Evolutionary conservation across 2,113 vertebrate genomes (phyloP).

Genomic region (Aythya baeri): DNA sequence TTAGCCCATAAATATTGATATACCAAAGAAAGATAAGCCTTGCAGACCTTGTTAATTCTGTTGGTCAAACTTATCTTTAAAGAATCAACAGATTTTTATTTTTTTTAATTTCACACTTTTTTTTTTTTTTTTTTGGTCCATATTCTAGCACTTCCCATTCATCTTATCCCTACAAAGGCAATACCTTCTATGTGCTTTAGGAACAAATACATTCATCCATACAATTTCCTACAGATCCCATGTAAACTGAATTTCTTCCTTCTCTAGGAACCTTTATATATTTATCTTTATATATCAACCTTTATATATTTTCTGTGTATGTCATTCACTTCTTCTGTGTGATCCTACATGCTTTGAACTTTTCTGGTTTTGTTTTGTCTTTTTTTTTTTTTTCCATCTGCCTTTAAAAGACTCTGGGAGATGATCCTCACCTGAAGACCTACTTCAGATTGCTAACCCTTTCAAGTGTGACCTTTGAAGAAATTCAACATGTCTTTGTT

Average conservation of each 20-base stretch:
- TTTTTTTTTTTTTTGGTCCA: background rate
- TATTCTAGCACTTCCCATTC: background rate
- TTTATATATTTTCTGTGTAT: background rate
- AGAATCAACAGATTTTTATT: background rate
- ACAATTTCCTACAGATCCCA: background rate
- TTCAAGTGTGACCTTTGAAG: slow-evolving; percentile 29
- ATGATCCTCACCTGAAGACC: background rate
- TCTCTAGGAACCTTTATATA: background rate
- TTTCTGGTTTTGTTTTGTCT: background rate
- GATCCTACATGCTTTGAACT: background rate
- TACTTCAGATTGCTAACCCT: background rate
- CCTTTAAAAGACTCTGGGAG: background rate
- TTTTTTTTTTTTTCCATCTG: background rate
- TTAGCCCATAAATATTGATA: background rate
- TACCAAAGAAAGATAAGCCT: background rate
- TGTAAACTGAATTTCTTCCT: background rate
- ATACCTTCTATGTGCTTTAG: background rate
- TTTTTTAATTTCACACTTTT: background rate
- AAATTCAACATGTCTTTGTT: background rate
- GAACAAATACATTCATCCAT: background rate
- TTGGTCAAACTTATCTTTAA: background rate
- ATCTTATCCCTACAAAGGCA: background rate
- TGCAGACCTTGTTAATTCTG: background rate
- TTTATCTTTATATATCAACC: background rate
- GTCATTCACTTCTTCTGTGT: background rate